phyloP scores from a whole-genome alignment of 2,113 vertebrate genomes.

The Piliocolobus tephrosceles region DNA sequence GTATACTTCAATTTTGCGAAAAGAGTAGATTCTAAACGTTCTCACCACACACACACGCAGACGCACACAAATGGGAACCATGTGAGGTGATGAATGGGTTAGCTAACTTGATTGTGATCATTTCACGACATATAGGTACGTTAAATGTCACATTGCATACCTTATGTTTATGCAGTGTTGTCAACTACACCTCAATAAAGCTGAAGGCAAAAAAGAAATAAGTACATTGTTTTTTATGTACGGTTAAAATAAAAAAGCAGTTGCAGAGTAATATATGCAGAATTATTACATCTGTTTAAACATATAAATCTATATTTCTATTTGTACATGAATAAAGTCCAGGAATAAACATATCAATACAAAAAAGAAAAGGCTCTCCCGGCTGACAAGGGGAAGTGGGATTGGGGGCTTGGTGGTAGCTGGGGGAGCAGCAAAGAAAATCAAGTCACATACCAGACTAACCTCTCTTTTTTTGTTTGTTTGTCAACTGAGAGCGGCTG shows the following conservation, averaged over 20 bases:
- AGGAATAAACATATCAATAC: not conserved
- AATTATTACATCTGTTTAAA: not conserved
- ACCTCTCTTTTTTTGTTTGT: not conserved
- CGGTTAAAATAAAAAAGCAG: not conserved
- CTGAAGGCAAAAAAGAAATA: not conserved
- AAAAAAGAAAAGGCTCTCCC: not conserved
- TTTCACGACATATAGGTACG: not conserved
- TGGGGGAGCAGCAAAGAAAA: not conserved
- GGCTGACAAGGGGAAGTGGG: no score
- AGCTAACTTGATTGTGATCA: not conserved
- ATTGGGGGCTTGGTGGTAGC: not conserved
- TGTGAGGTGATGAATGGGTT: not conserved
- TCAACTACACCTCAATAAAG: not conserved
- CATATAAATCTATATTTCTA: not conserved
- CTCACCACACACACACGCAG: not conserved
- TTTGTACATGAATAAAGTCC: not conserved
- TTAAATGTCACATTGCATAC: not conserved
- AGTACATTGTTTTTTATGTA: not conserved
- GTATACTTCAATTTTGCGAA: not conserved
- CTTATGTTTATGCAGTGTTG: not conserved
- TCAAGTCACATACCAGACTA: not conserved
- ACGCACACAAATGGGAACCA: not conserved
- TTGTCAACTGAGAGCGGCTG: not conserved
- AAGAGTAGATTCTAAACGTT: not conserved
- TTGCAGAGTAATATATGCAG: not conserved